Percentiles rank a stretch among this genome's conserved stretches.
These are phyloP conservation scores for Plemyria rubiginata DNA, from an alignment of 2,888 invertebrate species.

Conservation along the genomic window DNA sequence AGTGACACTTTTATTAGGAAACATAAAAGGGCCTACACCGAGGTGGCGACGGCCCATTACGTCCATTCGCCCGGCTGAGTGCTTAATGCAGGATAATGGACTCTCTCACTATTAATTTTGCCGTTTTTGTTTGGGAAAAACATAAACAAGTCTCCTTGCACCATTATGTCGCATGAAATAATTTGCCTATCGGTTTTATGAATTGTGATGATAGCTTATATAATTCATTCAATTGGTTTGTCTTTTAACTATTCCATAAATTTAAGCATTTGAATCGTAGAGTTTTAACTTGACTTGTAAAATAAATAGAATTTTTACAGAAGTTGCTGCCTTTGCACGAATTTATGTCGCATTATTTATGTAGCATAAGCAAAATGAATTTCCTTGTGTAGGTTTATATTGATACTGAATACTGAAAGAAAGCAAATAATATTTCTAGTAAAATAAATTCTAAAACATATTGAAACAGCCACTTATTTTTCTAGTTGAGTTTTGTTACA, in stretches of 20 bases:
- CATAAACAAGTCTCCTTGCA: slow-evolving; percentile 55
- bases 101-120: slow-evolving; percentile 76
- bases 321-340: too few relatives aligned
- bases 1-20: slow-evolving; percentile 70
- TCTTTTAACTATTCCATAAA: background rate
- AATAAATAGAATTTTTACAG: too few relatives aligned
- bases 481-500: slow-evolving; percentile 46
- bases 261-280: background rate
- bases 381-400: too few relatives aligned
- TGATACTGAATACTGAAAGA: background rate
- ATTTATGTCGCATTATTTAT: too few relatives aligned
- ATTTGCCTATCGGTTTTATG: slow-evolving; percentile 15
- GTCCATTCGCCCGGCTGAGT: slow-evolving; percentile 71
- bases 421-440: background rate
- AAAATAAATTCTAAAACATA: background rate
- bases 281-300: too few relatives aligned
- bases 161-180: slow-evolving; percentile 28
- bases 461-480: slow-evolving; percentile 33
- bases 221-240: background rate
- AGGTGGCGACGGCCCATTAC: slow-evolving; percentile 65
- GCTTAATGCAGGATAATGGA: slow-evolving; percentile 79
- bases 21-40: slow-evolving; percentile 62
- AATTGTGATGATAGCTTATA: background rate
- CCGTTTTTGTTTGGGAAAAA: slow-evolving; percentile 65
- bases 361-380: too few relatives aligned